These are phyloP conservation scores for Geotrupes spiniger DNA, from an alignment of 2,888 invertebrate genomes.

Conservation along the genomic window DNA sequence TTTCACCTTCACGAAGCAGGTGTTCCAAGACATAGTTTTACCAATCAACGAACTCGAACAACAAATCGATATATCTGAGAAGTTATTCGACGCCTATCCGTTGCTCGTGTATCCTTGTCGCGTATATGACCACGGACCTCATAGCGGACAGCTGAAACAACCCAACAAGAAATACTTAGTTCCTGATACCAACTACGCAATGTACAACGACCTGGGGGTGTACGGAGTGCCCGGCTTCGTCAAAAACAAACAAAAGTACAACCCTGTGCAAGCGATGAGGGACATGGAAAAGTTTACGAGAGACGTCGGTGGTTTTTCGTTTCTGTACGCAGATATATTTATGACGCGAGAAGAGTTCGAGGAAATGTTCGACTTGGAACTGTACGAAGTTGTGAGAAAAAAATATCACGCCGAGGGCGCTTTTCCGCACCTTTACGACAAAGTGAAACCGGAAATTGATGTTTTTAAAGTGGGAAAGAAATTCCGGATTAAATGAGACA, in stretches of 20 bases:
- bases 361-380: constrained; percentile 64
- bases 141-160: constrained; percentile 57
- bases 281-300: constrained; percentile 68
- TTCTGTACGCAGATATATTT: constrained; percentile 69
- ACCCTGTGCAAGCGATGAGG: constrained; percentile 64
- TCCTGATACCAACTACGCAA: constrained; percentile 63
- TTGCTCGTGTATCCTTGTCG: constrained; percentile 68
- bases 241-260: constrained; percentile 56
- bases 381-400: constrained; percentile 60
- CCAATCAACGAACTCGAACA: constrained; percentile 63
- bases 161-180: constrained; percentile 59
- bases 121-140: constrained; percentile 61
- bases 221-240: constrained; percentile 68
- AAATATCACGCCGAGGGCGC: constrained; percentile 60
- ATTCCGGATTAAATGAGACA: constrained; percentile 24
- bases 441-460: constrained; percentile 65
- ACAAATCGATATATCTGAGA: constrained; percentile 59
- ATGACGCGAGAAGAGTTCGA: constrained; percentile 65
- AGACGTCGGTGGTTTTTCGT: constrained; percentile 66
- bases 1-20: constrained; percentile 68
- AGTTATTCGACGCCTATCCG: constrained; percentile 65
- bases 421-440: constrained; percentile 66
- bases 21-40: constrained; percentile 69
- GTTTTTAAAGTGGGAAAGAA: constrained; percentile 58
- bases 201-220: constrained; percentile 70